Percentiles rank a stretch among this genome's conserved stretches.
Conservation (phyloP, 1,140 invertebrate genomes). For the Trichogramma pretiosum region DNA sequence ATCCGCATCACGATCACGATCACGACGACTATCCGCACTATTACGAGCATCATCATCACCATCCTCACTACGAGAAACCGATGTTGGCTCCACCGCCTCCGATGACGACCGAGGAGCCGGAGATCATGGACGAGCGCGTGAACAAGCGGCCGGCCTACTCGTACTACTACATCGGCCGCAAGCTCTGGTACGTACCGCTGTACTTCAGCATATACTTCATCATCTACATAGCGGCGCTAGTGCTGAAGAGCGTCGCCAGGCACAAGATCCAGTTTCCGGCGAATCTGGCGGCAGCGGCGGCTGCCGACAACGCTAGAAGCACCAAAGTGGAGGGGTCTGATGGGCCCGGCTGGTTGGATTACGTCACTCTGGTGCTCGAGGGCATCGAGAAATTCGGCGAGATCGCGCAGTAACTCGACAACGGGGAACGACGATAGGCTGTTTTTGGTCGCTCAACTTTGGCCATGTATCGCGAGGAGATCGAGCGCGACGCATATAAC, state of each 20-base stretch:
- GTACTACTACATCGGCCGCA: conserved; percentile 72
- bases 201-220: conserved; percentile 80
- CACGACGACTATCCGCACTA: conserved; percentile 40
- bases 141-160: conserved; percentile 63
- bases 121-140: conserved; percentile 55
- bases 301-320: conserved; percentile 15
- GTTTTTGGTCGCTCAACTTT: too few relatives aligned
- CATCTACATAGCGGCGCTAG: conserved; percentile 66
- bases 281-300: conserved; percentile 26
- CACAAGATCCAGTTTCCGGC: conserved; percentile 57
- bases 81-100: conserved; percentile 27
- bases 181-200: conserved; percentile 71
- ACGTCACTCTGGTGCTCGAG: conserved; percentile 22
- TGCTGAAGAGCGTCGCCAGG: conserved; percentile 67
- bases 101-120: conserved; percentile 40
- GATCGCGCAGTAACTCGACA: too few relatives aligned
- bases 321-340: not conserved
- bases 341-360: conserved; percentile 24
- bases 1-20: conserved; percentile 38
- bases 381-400: conserved; percentile 28
- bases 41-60: conserved; percentile 40
- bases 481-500: too few relatives aligned
- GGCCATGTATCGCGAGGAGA: too few relatives aligned
- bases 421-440: too few relatives aligned
- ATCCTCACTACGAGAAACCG: conserved; percentile 40